Conservation (phyloP, 2,888 invertebrate genomes). For the Lepidocyrtoides sp. region DNA sequence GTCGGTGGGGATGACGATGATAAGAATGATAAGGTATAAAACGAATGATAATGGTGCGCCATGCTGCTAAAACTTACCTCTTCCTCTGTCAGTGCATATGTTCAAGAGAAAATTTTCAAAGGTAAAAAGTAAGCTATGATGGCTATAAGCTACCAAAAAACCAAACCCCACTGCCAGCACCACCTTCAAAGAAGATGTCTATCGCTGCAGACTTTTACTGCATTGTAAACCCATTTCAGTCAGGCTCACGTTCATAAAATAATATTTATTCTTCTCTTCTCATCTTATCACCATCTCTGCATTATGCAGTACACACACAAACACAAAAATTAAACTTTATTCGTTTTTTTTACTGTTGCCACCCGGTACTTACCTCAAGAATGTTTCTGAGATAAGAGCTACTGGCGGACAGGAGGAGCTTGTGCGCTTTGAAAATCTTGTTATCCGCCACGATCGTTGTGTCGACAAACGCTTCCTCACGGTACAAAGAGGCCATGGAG, state of each 20-base stretch:
- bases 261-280: constrained; percentile 56
- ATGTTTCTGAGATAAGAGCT: constrained; percentile 84
- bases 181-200: constrained; percentile 16
- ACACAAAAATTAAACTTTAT: too few species aligned
- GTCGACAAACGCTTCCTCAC: constrained; percentile 83
- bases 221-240: constrained; percentile 61
- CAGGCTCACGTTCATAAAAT: constrained; percentile 67
- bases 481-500: constrained; percentile 83
- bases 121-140: too few species aligned
- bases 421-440: constrained; percentile 85
- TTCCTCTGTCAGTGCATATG: constrained; percentile 14
- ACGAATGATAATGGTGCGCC: constrained; percentile 23
- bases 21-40: background rate
- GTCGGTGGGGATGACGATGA: background rate
- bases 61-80: constrained; percentile 23
- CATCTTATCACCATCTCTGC: constrained; percentile 8
- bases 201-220: constrained; percentile 54
- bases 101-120: background rate
- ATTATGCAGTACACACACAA: background rate
- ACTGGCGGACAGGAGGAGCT: constrained; percentile 84
- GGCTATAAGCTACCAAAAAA: background rate
- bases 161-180: background rate
- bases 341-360: too few species aligned
- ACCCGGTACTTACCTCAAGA: constrained; percentile 84
- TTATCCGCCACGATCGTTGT: constrained; percentile 84